phyloP scores from a whole-genome alignment of 2,113 vertebrate genomes.

The Ceyx cyanopectus region DNA sequence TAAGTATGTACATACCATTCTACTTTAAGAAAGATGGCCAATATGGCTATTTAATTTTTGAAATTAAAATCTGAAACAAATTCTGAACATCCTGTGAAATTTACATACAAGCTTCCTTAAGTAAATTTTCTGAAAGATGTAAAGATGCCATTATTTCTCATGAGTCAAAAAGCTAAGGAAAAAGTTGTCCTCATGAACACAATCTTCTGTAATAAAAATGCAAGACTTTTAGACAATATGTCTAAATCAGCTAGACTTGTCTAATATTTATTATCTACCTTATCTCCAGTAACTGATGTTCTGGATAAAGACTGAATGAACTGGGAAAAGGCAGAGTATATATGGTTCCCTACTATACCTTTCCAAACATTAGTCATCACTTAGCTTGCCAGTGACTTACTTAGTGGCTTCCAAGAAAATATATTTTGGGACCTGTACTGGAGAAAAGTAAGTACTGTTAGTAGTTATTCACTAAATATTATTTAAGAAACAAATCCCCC shows the following conservation, averaged over 20 bases:
- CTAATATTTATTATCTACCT: not conserved
- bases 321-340: not conserved
- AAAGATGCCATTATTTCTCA: not conserved
- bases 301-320: not conserved
- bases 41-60: not conserved
- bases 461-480: not conserved
- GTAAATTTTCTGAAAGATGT: not conserved
- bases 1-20: not conserved
- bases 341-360: not conserved
- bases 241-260: not conserved
- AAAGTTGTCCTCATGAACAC: not conserved
- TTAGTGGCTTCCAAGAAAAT: not conserved
- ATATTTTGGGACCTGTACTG: not conserved
- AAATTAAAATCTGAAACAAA: not conserved
- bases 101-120: not conserved
- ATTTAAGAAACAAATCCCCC: not conserved
- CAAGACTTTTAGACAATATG: not conserved
- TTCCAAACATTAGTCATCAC: not conserved
- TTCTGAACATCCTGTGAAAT: not conserved
- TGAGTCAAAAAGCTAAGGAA: not conserved
- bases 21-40: not conserved
- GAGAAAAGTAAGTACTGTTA: not conserved
- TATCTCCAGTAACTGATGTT: not conserved
- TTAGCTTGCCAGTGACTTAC: not conserved
- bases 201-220: not conserved